Evolutionary conservation across 1,140 invertebrate genomes (phyloP).

Genomic region (Caenorhabditis tropicalis): DNA sequence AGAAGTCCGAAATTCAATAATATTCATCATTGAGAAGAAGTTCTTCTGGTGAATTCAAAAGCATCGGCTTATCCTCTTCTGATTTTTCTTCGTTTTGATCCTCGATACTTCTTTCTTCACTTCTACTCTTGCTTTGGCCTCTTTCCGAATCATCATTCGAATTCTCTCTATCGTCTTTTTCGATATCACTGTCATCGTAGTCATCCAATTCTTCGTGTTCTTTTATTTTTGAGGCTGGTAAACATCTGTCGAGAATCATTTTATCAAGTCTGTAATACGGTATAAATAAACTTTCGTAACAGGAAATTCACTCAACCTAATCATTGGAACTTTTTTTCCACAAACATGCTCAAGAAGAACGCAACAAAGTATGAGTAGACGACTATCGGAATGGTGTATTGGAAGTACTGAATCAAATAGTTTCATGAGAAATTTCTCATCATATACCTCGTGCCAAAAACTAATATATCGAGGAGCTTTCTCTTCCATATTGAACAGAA

Average conservation of each 20-base stretch:
- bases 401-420: not conserved
- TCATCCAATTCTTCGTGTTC: not conserved
- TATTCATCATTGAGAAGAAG: not conserved
- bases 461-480: not conserved
- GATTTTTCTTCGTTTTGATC: not conserved
- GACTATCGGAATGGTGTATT: slow-evolving; percentile 7
- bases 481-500: slow-evolving; percentile 30
- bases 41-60: not conserved
- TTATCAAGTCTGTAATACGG: not conserved
- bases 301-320: not conserved
- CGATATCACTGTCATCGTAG: not conserved
- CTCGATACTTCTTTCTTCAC: not conserved
- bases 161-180: not conserved
- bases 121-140: not conserved
- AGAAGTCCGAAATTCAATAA: not conserved
- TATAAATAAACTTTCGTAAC: too few species aligned
- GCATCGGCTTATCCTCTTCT: not conserved
- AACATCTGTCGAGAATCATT: not conserved
- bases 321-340: not conserved
- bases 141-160: not conserved
- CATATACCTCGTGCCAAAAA: slow-evolving; percentile 21
- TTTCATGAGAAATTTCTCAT: not conserved
- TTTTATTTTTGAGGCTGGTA: not conserved
- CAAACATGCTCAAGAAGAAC: slow-evolving; percentile 6
- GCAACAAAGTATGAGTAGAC: slow-evolving; percentile 15